These are phyloP conservation scores for Steinernema hermaphroditum DNA, from an alignment of 2,888 invertebrate genomes.

Conservation along the genomic window DNA sequence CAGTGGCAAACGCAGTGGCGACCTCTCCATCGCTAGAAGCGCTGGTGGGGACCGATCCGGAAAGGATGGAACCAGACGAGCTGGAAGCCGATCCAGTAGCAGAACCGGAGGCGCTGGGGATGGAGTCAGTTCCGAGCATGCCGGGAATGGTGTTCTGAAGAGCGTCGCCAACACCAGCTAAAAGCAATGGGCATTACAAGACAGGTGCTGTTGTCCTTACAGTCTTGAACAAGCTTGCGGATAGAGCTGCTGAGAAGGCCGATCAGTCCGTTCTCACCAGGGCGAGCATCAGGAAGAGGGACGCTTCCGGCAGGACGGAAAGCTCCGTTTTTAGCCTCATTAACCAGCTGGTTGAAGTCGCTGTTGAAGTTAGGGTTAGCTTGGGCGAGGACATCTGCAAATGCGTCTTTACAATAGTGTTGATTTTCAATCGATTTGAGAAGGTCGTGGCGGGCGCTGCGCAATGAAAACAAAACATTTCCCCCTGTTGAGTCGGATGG, in stretches of 20 bases:
- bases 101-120: constrained; percentile 4
- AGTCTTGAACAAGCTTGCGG: constrained; percentile 65
- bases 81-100: constrained; percentile 20
- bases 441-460: not conserved
- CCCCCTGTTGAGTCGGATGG: not conserved
- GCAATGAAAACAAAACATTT: not conserved
- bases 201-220: constrained; percentile 49
- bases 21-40: constrained; percentile 10
- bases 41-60: constrained; percentile 9
- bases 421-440: not conserved
- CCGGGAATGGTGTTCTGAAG: constrained; percentile 63
- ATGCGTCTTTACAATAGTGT: too few relatives aligned
- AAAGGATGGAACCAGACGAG: constrained; percentile 6
- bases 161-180: constrained; percentile 65
- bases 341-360: constrained; percentile 55
- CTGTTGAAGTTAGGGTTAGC: constrained; percentile 65
- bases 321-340: constrained; percentile 49
- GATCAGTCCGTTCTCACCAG: constrained; percentile 66
- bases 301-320: constrained; percentile 38
- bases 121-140: constrained; percentile 50
- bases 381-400: constrained; percentile 58
- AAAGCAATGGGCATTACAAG: too few relatives aligned
- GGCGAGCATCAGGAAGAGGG: constrained; percentile 63
- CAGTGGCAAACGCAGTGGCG: constrained; percentile 21
- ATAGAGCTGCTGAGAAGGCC: constrained; percentile 64